Evolutionary conservation across 2,888 invertebrate genomes (phyloP), one percentile per base, ranked within the genome.

Genomic region (Archaeoteleia sp.): DNA sequence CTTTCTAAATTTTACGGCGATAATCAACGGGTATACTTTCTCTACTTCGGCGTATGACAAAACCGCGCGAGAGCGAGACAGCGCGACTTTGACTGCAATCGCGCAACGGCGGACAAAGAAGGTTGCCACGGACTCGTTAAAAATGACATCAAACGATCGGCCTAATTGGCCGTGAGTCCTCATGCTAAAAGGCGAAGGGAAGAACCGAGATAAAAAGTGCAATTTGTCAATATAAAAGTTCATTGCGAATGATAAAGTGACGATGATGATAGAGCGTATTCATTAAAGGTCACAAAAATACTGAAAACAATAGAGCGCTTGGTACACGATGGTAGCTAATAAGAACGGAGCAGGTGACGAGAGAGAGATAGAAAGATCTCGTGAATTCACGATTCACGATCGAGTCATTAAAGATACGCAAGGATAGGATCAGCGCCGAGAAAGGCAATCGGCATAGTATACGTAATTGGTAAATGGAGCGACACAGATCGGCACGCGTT

Each of bases 1-100:
- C 78, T 77, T 67, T 77, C 77, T 78, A 74, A 77, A 78, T 82
- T 83, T 83, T 80, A 83, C 79, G 81, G 79, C 73, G 76, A 77
- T 80, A 82, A 81, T 77, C 78, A 73, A 70, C 63, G 42, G n/a
- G 57, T 39, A 45, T 45, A 53, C 60, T 67, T 67, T 55, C 67
- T 67, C 57, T 45, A 27, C 51, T 34, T 7, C 35, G 40, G 40
- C 48, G 46, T 40, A 57, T 57, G 65, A 65, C 65, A 65, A 65
- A 65, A 57, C 49, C 37, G 30, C 15, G 39, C 42, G 35, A 34
- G 1, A 34, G 2, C 5, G 12, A 34, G 34, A 15, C 7, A 27
- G 13, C 10, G 42, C 12, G 12, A 8, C 5, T 20, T 20, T 5
- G 15, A 37, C 9, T 2, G 46, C 9, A 29, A 12, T 23, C 12